phyloP scores from a whole-genome alignment of 2,888 invertebrate genomes.

The Nymphalis urticae region DNA sequence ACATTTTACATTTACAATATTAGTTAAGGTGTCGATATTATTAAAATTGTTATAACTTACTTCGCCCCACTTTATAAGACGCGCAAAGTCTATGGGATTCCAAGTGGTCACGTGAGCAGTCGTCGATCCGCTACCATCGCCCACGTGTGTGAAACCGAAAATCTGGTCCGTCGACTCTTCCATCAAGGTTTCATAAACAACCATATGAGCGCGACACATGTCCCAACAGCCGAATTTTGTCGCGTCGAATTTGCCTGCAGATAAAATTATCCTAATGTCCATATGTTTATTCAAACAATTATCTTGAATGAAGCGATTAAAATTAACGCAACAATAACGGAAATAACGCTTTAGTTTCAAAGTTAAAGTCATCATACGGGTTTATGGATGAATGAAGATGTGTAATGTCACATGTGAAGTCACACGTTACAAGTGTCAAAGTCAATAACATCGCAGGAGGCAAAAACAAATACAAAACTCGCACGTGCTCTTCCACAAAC shows the following conservation, averaged over 20 bases:
- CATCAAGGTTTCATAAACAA: conserved; percentile 88
- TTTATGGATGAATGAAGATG: background rate
- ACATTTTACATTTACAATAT: too few relatives aligned
- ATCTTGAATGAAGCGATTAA: background rate
- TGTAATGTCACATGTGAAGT: conserved; percentile 18
- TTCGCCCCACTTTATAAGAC: conserved; percentile 88
- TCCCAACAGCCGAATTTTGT: conserved; percentile 84
- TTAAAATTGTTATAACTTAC: conserved; percentile 55
- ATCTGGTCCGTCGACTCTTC: conserved; percentile 89
- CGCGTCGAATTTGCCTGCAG: conserved; percentile 85
- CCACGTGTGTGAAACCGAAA: conserved; percentile 87
- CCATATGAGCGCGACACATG: conserved; percentile 85
- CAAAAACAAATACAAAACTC: conserved; percentile 12
- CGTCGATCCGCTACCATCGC: conserved; percentile 83
- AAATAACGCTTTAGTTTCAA: background rate
- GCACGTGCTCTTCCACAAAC: conserved; percentile 21
- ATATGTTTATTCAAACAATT: too few relatives aligned
- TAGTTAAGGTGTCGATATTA: background rate
- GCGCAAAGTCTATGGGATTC: conserved; percentile 87
- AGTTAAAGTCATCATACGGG: background rate
- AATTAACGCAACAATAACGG: background rate
- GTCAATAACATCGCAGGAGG: conserved; percentile 34
- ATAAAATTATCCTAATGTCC: background rate
- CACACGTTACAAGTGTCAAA: conserved; percentile 31
- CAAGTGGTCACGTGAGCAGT: conserved; percentile 86